A percentile compares a stretch with the other conserved stretches of the same genome.
Evolutionary conservation across 2,888 invertebrate genomes (phyloP).

Genomic region (Hydroisotoma schaefferi): DNA sequence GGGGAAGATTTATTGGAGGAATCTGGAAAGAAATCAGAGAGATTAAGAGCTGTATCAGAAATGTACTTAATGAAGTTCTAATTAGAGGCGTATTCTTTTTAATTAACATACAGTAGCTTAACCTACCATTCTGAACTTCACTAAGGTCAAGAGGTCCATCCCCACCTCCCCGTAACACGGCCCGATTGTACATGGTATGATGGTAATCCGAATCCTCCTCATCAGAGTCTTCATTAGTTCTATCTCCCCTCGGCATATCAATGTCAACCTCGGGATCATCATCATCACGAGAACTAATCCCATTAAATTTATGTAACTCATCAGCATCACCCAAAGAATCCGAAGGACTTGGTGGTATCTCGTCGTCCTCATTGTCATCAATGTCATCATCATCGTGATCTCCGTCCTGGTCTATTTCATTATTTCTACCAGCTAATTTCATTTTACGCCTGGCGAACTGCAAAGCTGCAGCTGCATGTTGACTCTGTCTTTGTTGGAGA

Average conservation of each 20-base stretch:
- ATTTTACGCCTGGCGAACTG: conserved; percentile 12
- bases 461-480: too few species aligned
- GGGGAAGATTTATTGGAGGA: neutral
- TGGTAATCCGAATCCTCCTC: conserved; percentile 35
- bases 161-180: conserved; percentile 22
- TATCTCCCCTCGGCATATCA: neutral
- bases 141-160: conserved; percentile 47
- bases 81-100: too few species aligned
- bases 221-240: too few species aligned
- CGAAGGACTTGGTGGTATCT: conserved; percentile 30
- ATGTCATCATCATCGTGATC: conserved; percentile 38
- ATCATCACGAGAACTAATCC: too few species aligned
- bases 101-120: neutral
- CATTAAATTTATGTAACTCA: conserved; percentile 43
- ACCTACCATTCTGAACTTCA: conserved; percentile 48
- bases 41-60: too few species aligned
- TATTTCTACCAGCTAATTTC: conserved; percentile 29
- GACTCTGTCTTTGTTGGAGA: too few species aligned
- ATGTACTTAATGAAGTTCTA: too few species aligned
- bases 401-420: conserved; percentile 35
- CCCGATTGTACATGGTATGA: conserved; percentile 10
- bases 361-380: conserved; percentile 46
- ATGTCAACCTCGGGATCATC: too few species aligned
- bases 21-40: too few species aligned
- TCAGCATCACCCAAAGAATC: conserved; percentile 42